phyloP scores from a whole-genome alignment of 2,888 invertebrate species.

The Apamea sordens region DNA sequence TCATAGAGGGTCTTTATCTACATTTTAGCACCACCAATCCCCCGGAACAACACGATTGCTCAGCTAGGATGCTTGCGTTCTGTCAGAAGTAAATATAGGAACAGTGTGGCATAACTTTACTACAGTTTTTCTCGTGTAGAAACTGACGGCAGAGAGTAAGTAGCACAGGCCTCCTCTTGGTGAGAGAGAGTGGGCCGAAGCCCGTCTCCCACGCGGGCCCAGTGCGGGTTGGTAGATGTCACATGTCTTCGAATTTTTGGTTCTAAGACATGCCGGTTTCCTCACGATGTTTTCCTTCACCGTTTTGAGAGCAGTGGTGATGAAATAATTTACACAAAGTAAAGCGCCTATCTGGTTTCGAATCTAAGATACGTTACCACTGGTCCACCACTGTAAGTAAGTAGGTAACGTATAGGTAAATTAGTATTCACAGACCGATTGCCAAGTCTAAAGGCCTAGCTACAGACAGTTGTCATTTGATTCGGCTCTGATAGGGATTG shows the following conservation, averaged over 20 bases:
- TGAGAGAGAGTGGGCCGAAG: background rate
- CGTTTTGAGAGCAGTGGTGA: too few relatives aligned
- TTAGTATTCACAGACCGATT: conserved; percentile 20
- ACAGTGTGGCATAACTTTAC: background rate
- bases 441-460: conserved; percentile 13
- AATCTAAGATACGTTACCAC: background rate
- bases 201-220: background rate
- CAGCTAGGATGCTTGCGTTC: background rate
- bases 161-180: background rate
- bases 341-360: background rate
- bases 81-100: background rate
- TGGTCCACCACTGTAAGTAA: background rate
- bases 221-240: background rate
- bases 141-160: too few relatives aligned
- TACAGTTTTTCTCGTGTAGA: background rate
- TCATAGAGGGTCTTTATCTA: background rate
- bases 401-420: background rate
- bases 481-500: conserved; percentile 30
- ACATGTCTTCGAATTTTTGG: background rate
- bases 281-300: too few relatives aligned
- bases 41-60: background rate
- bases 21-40: background rate
- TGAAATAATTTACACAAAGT: background rate
- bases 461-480: conserved; percentile 24
- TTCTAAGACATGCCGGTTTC: background rate